Percentiles rank a stretch among this genome's conserved stretches.
phyloP scores from a whole-genome alignment of 2,888 invertebrate genomes.

The Elegia similella region DNA sequence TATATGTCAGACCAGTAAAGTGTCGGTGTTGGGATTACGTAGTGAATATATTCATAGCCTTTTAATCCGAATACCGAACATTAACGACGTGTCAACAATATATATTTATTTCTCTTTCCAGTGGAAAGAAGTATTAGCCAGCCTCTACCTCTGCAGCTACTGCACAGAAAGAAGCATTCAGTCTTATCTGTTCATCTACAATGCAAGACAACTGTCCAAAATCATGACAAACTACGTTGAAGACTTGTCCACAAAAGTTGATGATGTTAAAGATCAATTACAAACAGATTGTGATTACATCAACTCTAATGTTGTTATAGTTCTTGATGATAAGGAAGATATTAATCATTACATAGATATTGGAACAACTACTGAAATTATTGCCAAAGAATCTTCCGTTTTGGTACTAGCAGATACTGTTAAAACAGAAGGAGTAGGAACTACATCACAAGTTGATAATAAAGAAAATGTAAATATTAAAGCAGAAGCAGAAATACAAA shows the following conservation, averaged over 20 bases:
- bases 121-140: conserved; percentile 41
- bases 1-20: too few species aligned
- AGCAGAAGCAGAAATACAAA: conserved; percentile 13
- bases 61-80: too few species aligned
- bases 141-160: conserved; percentile 39
- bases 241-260: conserved; percentile 47
- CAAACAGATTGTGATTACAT: conserved; percentile 27
- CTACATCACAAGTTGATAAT: neutral
- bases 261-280: conserved; percentile 40
- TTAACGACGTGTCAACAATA: too few species aligned
- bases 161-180: conserved; percentile 50
- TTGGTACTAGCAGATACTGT: conserved; percentile 1
- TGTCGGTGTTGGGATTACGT: too few species aligned
- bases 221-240: conserved; percentile 42
- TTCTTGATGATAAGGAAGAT: conserved; percentile 45
- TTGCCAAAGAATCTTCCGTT: conserved; percentile 25
- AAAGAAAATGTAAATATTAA: conserved; percentile 5
- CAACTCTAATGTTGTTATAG: conserved; percentile 47
- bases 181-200: conserved; percentile 48
- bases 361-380: conserved; percentile 27
- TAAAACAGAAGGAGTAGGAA: neutral
- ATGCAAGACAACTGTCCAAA: conserved; percentile 42
- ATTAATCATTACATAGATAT: conserved; percentile 35
- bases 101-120: conserved; percentile 27
- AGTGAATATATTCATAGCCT: too few species aligned